phyloP scores from a whole-genome alignment of 2,797 vertebrate genomes.

The Helarctos malayanus region DNA sequence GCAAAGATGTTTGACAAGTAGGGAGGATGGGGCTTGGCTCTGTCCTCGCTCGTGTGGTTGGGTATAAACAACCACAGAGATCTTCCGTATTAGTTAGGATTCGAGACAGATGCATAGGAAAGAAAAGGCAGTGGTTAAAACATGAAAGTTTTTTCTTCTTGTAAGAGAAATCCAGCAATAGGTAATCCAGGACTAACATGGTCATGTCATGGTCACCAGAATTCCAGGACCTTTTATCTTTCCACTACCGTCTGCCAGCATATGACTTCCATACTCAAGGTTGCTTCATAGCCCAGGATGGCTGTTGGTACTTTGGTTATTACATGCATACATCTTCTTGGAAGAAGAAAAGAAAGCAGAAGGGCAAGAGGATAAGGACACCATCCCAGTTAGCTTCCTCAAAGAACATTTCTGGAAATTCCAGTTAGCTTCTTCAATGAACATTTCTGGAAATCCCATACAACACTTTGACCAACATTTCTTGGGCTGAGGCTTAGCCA shows the following conservation, averaged over 20 bases:
- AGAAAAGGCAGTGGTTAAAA: not conserved
- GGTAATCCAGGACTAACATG: not conserved
- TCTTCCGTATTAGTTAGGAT: not conserved
- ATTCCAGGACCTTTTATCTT: not conserved
- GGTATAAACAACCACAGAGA: not conserved
- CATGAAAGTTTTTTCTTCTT: not conserved
- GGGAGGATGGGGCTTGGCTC: not conserved
- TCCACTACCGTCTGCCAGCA: not conserved
- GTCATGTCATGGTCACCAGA: not conserved
- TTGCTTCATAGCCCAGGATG: not conserved
- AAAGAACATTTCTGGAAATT: not conserved
- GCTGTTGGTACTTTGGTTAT: not conserved
- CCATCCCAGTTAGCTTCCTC: not conserved
- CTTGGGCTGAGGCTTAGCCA: not conserved
- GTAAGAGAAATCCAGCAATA: not conserved
- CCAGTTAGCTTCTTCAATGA: too few relatives aligned
- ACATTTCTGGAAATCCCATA: not conserved
- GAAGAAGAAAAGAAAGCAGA: not conserved
- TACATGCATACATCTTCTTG: not conserved
- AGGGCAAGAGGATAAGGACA: not conserved
- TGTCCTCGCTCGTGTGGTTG: not conserved
- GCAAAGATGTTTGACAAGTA: not conserved
- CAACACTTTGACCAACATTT: not conserved
- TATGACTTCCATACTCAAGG: not conserved
- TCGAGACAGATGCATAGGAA: not conserved